Evolutionary conservation across 53 echinoderm and acorn worm species (phyloP).

Genomic region (Glandiceps talaboti): DNA sequence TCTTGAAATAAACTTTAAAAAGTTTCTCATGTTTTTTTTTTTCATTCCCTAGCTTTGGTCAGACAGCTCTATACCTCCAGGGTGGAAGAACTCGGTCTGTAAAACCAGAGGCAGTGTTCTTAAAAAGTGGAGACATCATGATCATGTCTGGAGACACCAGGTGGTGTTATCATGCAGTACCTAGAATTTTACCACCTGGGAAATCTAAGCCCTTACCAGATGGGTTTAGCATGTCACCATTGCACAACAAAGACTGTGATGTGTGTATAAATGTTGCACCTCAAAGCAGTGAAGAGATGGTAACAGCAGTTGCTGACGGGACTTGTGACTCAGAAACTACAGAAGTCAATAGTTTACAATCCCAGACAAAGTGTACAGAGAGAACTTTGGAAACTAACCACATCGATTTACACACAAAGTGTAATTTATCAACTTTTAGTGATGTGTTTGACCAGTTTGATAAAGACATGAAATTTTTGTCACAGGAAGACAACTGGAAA

Average conservation of each 20-base stretch:
- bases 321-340: no score
- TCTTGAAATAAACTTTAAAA: no score
- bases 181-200: conserved; percentile 43
- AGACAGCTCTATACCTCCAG: conserved; percentile 70
- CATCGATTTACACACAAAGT: no score
- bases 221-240: not conserved
- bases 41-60: conserved; percentile 57
- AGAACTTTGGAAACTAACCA: no score
- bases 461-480: conserved; percentile 7
- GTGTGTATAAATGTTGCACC: not conserved
- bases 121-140: conserved; percentile 79
- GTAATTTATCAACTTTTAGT: not conserved
- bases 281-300: not conserved
- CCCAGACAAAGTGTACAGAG: not conserved
- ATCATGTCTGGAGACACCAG: conserved; percentile 61
- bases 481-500: conserved; percentile 30
- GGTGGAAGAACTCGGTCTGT: conserved; percentile 68
- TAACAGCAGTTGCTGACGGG: not conserved
- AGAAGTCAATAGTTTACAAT: conserved; percentile 1
- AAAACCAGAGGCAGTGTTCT: conserved; percentile 57
- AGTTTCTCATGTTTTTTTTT: no score
- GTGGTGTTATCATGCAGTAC: conserved; percentile 71
- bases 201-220: conserved; percentile 13
- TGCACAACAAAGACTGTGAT: not conserved
- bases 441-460: not conserved